These are phyloP conservation scores for Tinea pellionella DNA, from an alignment of 2,888 invertebrate genomes.

Conservation along the genomic window DNA sequence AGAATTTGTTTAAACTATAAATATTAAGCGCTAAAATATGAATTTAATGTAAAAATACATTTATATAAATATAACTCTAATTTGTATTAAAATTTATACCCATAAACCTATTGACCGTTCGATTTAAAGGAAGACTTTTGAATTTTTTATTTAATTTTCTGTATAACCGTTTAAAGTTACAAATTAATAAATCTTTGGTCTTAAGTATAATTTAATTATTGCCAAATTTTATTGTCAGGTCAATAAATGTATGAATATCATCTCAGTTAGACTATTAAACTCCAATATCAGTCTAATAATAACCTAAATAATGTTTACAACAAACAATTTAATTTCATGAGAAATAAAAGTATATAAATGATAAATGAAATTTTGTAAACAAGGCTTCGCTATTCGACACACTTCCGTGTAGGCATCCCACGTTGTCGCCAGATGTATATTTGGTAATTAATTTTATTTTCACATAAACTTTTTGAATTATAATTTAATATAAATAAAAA, in stretches of 20 bases:
- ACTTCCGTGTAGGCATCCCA: neutral
- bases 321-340: conserved; percentile 6
- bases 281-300: conserved; percentile 48
- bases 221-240: conserved; percentile 38
- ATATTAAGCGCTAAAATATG: conserved; percentile 50
- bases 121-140: conserved; percentile 42
- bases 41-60: conserved; percentile 38
- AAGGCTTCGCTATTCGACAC: neutral
- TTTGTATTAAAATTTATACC: conserved; percentile 20
- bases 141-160: conserved; percentile 32
- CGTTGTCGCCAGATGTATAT: neutral
- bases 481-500: too few relatives aligned
- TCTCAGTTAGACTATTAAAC: conserved; percentile 38
- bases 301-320: conserved; percentile 2
- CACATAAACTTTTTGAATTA: neutral
- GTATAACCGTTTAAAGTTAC: conserved; percentile 37
- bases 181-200: conserved; percentile 59
- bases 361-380: neutral
- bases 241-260: conserved; percentile 48
- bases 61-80: conserved; percentile 40
- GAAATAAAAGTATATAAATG: neutral
- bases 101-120: conserved; percentile 46
- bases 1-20: conserved; percentile 43
- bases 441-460: neutral
- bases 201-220: conserved; percentile 40